Percentiles rank a stretch among this genome's conserved stretches.
Evolutionary conservation across 2,113 vertebrate genomes (phyloP).

Genomic region (Mesitornis unicolor): DNA sequence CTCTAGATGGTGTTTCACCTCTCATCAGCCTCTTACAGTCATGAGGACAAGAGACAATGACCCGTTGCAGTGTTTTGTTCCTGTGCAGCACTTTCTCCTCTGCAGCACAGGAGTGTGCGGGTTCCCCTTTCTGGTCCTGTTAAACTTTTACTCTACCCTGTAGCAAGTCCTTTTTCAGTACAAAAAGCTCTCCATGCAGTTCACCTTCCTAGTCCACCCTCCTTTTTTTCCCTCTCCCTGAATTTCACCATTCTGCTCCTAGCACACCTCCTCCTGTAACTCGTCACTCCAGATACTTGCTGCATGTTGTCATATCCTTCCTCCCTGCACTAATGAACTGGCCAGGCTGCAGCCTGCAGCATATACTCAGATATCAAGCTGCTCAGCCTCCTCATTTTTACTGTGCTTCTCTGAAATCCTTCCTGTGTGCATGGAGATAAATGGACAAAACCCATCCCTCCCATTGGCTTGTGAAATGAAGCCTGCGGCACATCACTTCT

Average conservation of each 20-base stretch:
- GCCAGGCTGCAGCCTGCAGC: conserved; percentile 23
- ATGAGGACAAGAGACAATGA: neutral
- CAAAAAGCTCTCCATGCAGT: neutral
- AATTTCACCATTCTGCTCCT: neutral
- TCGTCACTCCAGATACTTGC: neutral
- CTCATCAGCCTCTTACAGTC: neutral
- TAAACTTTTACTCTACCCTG: neutral
- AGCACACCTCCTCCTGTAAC: conserved; percentile 10
- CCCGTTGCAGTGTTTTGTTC: neutral
- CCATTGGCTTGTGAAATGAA: neutral
- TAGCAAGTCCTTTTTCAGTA: neutral
- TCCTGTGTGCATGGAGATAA: neutral
- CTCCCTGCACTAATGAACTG: neutral
- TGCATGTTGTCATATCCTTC: conserved; percentile 45
- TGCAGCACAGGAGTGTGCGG: neutral
- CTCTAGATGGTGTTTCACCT: neutral
- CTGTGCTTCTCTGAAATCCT: conserved; percentile 39
- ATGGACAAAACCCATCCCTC: neutral
- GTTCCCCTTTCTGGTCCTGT: neutral
- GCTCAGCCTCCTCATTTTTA: conserved; percentile 9
- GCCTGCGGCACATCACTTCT: neutral
- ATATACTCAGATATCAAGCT: conserved; percentile 1
- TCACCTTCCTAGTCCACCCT: neutral
- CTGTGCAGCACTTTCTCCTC: neutral
- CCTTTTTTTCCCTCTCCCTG: neutral